Evolutionary conservation across 2,113 vertebrate species (phyloP), one percentile per base, ranked within the genome.

Genomic region (Maccullochella peelii): DNA sequence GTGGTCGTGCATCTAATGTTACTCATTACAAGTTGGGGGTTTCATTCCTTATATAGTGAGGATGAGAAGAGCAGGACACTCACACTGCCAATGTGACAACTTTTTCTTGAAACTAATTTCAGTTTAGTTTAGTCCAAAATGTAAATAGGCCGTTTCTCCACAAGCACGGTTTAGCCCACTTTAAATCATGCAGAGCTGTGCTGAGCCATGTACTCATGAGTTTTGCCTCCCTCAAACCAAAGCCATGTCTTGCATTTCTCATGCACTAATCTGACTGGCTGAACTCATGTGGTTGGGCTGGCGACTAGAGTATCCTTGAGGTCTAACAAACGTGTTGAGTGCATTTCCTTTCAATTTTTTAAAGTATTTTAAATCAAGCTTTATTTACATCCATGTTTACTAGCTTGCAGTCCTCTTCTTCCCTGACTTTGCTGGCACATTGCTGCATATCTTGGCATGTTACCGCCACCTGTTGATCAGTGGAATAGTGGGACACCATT

Each of bases 1-100:
- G 42, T 69, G 33, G 73, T 52, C 49, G 7, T 62, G 63, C 59
- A 44, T 77, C 77, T 90, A 76, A 86, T 76, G 77, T 61, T 36
- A 36, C 27, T 79, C 66, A 58, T 85, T 80, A 83, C 2, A 10
- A 55, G 23, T 40, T 25, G 20, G 44, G 44, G 33, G 66, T 25
- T 79, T 84, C 30, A 18, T 69, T 79, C 59, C 27, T 82, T 59
- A 21, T 58, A 23, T 27, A 33, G 25, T 1, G n/a, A 8, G 30
- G 2, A 25, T 47, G 33, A 58, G 30, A 49, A 47, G 23, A 62
- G 7, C 21, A 14, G 12, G 50, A 68, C 38, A 7, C 15, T 33
- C 27, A 30, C 16, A 9, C n/a, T 21, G 55, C 42, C 1, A 55
- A 57, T 11, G 27, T 73, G 42, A 73, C 7, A 1, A 65, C 47